Evolutionary conservation across 2,797 vertebrate species (phyloP).

Genomic region (Periophthalmus magnuspinnatus): DNA sequence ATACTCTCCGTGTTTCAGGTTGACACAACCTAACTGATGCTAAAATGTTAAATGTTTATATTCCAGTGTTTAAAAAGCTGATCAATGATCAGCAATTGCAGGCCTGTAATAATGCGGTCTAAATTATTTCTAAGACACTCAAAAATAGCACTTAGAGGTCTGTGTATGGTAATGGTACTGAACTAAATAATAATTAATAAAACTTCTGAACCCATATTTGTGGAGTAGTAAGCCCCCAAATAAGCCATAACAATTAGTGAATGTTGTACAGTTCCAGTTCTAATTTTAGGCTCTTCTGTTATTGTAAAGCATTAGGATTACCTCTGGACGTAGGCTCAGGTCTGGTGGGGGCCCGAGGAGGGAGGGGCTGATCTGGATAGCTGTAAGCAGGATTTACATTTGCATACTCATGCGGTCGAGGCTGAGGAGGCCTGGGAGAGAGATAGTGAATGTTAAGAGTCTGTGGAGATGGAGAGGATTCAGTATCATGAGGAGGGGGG

Average conservation of each 20-base stretch:
- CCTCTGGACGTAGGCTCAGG: conserved; percentile 80
- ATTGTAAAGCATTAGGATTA: conserved; percentile 16
- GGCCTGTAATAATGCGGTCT: too few relatives aligned
- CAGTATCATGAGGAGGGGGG: background rate
- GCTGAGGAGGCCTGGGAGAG: conserved; percentile 70
- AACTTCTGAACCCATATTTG: background rate
- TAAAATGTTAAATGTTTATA: background rate
- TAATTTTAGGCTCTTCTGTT: background rate
- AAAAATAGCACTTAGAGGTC: background rate
- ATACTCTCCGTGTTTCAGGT: background rate
- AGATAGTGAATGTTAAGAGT: background rate
- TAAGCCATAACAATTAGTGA: background rate
- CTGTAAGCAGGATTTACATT: conserved; percentile 73
- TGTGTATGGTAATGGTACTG: background rate
- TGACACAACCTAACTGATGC: background rate
- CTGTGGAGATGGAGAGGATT: background rate
- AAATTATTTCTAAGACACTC: background rate
- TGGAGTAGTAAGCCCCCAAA: background rate
- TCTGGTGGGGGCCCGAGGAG: conserved; percentile 65
- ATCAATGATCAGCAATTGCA: too few relatives aligned
- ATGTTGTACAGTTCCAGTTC: background rate
- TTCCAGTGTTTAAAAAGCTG: background rate
- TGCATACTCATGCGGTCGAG: conserved; percentile 74
- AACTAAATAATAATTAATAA: background rate
- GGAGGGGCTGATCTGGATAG: conserved; percentile 65